These are phyloP conservation scores for Ormyrus rosae DNA, from an alignment of 2,888 invertebrate genomes.

Conservation along the genomic window DNA sequence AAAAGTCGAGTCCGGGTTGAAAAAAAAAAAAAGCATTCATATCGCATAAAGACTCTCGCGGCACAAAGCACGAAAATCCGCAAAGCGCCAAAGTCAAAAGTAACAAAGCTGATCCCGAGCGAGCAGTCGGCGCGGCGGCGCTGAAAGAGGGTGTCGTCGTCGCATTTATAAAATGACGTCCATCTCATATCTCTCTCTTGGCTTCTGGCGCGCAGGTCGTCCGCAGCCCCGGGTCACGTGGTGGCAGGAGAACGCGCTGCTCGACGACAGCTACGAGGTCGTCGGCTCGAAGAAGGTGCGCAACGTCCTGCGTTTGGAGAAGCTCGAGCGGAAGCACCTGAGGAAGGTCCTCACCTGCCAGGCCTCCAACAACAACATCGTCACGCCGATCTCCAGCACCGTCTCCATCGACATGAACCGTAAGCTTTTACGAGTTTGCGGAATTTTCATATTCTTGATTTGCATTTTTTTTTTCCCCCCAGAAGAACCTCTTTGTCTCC, in stretches of 20 bases:
- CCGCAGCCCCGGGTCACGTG: conserved; percentile 86
- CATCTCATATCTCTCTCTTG: background rate
- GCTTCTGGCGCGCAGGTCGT: conserved; percentile 77
- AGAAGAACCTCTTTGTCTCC: no score
- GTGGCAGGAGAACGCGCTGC: conserved; percentile 86
- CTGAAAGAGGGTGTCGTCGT: background rate
- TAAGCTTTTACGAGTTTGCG: conserved; percentile 75
- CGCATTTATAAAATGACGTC: conserved; percentile 29
- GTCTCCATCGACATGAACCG: conserved; percentile 85
- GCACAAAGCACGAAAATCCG: background rate
- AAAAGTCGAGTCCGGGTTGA: background rate
- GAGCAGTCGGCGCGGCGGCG: background rate
- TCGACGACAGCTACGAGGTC: conserved; percentile 84
- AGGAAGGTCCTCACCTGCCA: conserved; percentile 83
- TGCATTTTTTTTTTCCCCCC: conserved; percentile 9
- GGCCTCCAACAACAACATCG: conserved; percentile 84
- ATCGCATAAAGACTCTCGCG: conserved; percentile 11
- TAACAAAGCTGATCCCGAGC: conserved; percentile 15
- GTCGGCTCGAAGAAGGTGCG: conserved; percentile 82
- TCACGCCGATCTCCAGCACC: conserved; percentile 82
- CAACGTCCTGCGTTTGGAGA: conserved; percentile 83
- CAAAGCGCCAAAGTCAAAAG: conserved; percentile 7
- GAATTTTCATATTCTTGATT: conserved; percentile 27
- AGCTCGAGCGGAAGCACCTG: conserved; percentile 83
- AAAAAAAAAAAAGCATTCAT: conserved; percentile 6